Evolutionary conservation across 1,140 invertebrate species (phyloP).

Genomic region (Cyclina sinensis): DNA sequence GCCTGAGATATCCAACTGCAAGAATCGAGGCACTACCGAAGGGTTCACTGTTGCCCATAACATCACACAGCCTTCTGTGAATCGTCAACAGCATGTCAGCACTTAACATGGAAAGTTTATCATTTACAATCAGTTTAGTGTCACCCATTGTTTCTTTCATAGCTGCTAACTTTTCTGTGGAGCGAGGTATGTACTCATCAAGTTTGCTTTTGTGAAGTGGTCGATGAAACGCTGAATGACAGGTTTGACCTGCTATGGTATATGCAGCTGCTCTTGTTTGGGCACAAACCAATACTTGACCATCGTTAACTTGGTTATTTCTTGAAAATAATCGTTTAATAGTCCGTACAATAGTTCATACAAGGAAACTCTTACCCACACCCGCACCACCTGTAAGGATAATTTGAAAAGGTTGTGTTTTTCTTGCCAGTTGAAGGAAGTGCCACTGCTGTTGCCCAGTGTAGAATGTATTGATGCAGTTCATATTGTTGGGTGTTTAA

Average conservation of each 20-base stretch:
- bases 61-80: conserved; percentile 57
- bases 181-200: too few species aligned
- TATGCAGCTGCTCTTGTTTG: background rate
- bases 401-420: conserved; percentile 6
- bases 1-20: conserved; percentile 17
- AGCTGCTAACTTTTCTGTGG: background rate
- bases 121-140: conserved; percentile 40
- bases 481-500: background rate
- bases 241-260: background rate
- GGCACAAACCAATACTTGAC: background rate
- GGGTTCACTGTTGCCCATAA: conserved; percentile 31
- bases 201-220: too few species aligned
- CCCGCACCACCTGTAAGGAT: conserved; percentile 11
- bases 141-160: conserved; percentile 7
- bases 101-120: conserved; percentile 58
- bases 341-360: conserved; percentile 17
- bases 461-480: background rate
- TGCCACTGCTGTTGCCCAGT: background rate
- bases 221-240: too few species aligned
- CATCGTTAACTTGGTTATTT: conserved; percentile 4
- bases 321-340: background rate
- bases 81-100: conserved; percentile 62
- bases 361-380: conserved; percentile 5
- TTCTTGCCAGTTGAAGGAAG: background rate
- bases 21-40: conserved; percentile 14